A percentile compares a stretch with the other conserved stretches of the same genome.
Conservation (phyloP, 2,797 vertebrate species). For the Saxicola maurus region DNA sequence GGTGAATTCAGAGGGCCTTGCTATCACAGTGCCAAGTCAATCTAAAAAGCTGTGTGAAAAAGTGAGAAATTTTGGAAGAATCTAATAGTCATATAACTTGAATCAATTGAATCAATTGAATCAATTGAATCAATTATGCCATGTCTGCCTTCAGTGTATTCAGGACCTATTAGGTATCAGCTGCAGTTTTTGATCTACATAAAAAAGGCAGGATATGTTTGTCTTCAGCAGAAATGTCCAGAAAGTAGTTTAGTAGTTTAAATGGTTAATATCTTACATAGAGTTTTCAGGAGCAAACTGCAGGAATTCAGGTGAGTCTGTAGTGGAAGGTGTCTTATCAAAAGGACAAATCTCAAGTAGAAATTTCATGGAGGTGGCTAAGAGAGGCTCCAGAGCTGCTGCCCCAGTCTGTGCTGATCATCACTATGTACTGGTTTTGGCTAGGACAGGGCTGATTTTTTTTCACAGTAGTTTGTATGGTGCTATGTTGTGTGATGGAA, state of each 20-base stretch:
- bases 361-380: background rate
- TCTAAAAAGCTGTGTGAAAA: background rate
- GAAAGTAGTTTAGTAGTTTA: background rate
- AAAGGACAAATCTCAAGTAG: background rate
- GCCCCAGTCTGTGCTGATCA: background rate
- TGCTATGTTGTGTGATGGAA: background rate
- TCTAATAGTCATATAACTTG: background rate
- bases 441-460: background rate
- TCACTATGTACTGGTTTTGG: background rate
- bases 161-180: background rate
- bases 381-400: fast-evolving
- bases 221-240: background rate
- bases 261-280: background rate
- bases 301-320: background rate
- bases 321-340: background rate
- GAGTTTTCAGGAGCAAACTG: background rate
- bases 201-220: background rate
- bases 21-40: background rate
- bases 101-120: background rate
- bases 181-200: background rate
- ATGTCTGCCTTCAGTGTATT: background rate
- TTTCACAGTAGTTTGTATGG: background rate
- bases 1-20: background rate
- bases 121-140: background rate
- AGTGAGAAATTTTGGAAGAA: background rate